Evolutionary conservation across 2,797 vertebrate species (phyloP), one percentile per base, ranked within the genome.

Genomic region (Hapalemur alaotrensis): DNA sequence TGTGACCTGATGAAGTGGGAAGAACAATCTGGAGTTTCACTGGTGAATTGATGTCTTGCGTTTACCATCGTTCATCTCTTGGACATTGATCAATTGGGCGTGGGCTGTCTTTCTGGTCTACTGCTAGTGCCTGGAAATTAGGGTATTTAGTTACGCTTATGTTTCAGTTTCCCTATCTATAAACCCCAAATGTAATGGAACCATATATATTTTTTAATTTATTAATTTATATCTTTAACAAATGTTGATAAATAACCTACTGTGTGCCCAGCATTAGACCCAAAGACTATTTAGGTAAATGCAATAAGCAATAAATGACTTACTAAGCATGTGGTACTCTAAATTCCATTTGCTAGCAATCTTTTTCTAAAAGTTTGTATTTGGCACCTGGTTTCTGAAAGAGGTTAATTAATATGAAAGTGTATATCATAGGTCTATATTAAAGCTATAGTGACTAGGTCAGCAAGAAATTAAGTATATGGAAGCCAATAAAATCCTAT

Each of bases 391-490:
- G 20, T 63, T 91, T 93, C 50, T 82, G 48, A 89, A 94, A 82
- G 35, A 35, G 61, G n/a, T 72, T 43, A 88, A 32, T 84, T 65
- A 46, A 86, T 57, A 54, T 69, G 43, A 83, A 89, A 83, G 15
- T 32, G 7, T 79, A 20, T 72, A 65, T 41, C 22, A n/a, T 65
- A 69, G 41, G 20, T 95, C 30, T 89, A 22, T 80, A 80, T 41
- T 95, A 79, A 84, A 75, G 17, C 38, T 30, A 28, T 30, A 88
- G 65, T 84, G 72, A 88, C 54, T 57, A 91, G 38, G 10, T 61
- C 69, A 95, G 32, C n/a, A 87, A 96, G 61, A 84, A 93, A 91
- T 82, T 63, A 92, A 95, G 35, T 69, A 75, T 93, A 79, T 61
- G 38, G 75, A 72, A 70, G 83, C 9, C 14, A 80, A 25, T 59